Base-by-base conservation (phyloP, 2,113 vertebrate species). In the Tretioscincus oriximinensis region DNA sequence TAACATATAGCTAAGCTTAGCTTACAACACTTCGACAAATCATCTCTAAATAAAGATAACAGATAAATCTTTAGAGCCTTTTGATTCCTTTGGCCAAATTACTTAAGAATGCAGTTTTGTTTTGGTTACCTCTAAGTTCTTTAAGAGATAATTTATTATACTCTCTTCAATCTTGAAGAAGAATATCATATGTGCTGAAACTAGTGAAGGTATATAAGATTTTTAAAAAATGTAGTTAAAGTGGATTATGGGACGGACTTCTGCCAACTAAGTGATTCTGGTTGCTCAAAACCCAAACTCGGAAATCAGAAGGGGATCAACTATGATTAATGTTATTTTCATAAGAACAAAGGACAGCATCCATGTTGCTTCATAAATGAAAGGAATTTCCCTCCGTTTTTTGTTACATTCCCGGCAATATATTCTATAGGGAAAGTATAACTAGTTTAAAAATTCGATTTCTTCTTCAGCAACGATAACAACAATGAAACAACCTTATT, bases 241-340 rank as follows among this genome's bases (percentile, higher is more conserved):
- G 69, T 45, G 35, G 54, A 73, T 16, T 51, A 66, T n/a, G 11
- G 75, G 69, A 69, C 41, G 16, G 24, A 54, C 24, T 14, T 69
- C 61, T 66, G 18, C 35, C 9, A 63, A 63, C 35, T 26, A 67
- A 81, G 26, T n/a, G 21, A 18, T 29, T 67, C 49, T 18, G 18
- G 69, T 83, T 77, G 75, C 84, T 88, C 84, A 85, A 73, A 51
- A 86, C 85, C 85, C 85, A 85, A 91, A 79, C 85, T 70, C 88
- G 84, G 83, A 85, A 64, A 84, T 73, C 75, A 81, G 89, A 88
- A 83, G 69, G 88, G 67, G 69, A 81, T 93, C 93, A 95, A 93
- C 92, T 95, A 92, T 88, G 86, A 93, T 81, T 93, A 92, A 94
- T 94, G 91, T 10, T 12, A 85, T 87, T 79, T 82, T 84, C 5